Conservation (phyloP, 2,113 vertebrate species). For the Eretmochelys imbricata region DNA sequence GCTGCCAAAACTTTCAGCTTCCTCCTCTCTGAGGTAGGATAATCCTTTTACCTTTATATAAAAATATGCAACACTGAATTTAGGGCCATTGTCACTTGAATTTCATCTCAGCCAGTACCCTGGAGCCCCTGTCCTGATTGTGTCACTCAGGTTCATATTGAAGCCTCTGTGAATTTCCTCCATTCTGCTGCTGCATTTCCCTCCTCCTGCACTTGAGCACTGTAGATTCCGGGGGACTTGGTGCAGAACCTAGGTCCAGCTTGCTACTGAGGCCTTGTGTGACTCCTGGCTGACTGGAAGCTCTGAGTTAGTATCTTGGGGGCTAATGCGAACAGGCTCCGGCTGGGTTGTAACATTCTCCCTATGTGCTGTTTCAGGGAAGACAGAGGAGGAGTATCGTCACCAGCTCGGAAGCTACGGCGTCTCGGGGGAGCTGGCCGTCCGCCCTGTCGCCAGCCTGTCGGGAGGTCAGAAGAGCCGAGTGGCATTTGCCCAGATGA, state of each 20-base stretch:
- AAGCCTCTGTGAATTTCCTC: neutral
- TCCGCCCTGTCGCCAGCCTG: conserved; percentile 93
- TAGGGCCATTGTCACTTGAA: neutral
- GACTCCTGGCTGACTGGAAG: neutral
- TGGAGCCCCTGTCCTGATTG: neutral
- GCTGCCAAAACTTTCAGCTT: neutral
- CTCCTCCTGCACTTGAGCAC: accelerated
- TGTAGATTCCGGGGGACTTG: neutral
- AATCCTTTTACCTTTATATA: accelerated
- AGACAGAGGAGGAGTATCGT: conserved; percentile 94
- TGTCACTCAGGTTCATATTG: neutral
- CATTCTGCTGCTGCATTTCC: neutral
- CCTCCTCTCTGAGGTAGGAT: neutral
- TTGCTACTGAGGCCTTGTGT: neutral
- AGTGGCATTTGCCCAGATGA: conserved; percentile 99
- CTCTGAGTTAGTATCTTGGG: neutral
- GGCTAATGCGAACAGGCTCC: neutral
- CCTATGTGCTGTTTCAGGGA: conserved; percentile 78
- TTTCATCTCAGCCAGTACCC: neutral
- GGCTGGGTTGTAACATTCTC: neutral
- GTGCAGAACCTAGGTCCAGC: accelerated
- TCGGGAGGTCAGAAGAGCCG: conserved; percentile 98
- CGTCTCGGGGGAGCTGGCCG: conserved; percentile 91
- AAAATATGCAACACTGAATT: accelerated
- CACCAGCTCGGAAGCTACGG: conserved; percentile 97